These are phyloP conservation scores for Eurystomus glaucurus DNA, from an alignment of 2,797 vertebrate genomes.

Conservation along the genomic window DNA sequence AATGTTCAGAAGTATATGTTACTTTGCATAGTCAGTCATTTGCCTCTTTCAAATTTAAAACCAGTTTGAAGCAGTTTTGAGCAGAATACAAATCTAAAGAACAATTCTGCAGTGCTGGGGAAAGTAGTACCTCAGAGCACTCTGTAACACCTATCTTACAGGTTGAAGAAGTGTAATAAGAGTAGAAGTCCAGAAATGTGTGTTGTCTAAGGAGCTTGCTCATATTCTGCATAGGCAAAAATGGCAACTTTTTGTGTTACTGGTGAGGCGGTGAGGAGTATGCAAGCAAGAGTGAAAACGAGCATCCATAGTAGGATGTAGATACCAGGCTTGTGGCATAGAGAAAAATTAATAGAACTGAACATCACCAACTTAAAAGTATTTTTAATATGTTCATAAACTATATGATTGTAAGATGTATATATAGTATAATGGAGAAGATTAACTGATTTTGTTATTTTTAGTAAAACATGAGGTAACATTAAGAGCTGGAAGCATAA, in stretches of 20 bases:
- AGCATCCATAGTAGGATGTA: neutral
- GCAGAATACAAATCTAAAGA: neutral
- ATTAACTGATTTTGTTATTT: neutral
- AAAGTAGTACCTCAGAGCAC: neutral
- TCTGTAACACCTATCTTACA: neutral
- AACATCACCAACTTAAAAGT: neutral
- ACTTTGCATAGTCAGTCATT: conserved; percentile 36
- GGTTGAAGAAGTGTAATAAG: neutral
- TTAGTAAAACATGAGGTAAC: neutral
- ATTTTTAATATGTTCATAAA: neutral
- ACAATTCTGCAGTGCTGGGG: neutral
- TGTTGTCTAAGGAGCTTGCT: rapidly evolving
- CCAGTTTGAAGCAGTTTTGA: neutral
- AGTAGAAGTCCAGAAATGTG: neutral
- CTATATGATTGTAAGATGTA: neutral
- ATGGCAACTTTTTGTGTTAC: neutral
- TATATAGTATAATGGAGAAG: neutral
- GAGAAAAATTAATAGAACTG: neutral
- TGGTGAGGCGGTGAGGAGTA: neutral
- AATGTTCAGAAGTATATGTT: neutral
- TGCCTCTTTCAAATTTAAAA: conserved; percentile 13
- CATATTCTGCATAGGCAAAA: neutral
- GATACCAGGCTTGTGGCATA: neutral
- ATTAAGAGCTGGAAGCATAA: neutral
- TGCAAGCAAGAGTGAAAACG: neutral